Evolutionary conservation across 2,888 invertebrate genomes (phyloP).

Genomic region (Ypsolopha scabrella): DNA sequence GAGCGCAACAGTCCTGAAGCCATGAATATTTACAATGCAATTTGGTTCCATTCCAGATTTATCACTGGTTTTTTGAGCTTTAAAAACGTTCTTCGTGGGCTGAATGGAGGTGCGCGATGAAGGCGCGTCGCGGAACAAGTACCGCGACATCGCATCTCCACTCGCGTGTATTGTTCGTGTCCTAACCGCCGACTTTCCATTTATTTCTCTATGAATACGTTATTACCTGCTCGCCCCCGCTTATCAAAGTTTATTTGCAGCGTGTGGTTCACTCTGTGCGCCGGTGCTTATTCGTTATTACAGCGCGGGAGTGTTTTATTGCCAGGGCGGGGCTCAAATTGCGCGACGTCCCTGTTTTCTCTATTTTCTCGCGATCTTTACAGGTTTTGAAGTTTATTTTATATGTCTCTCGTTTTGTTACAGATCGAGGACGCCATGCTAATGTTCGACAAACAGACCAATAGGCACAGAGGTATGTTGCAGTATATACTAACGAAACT

Average conservation of each 20-base stretch:
- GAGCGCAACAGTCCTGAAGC: slow-evolving; percentile 3
- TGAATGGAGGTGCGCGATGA: slow-evolving; percentile 41
- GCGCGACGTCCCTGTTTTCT: slow-evolving; percentile 58
- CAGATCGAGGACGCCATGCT: slow-evolving; percentile 99
- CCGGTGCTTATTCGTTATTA: slow-evolving; percentile 70
- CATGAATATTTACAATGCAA: slow-evolving; percentile 64
- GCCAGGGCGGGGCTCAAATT: slow-evolving; percentile 61
- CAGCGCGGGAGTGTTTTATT: slow-evolving; percentile 68
- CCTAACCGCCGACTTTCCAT: slow-evolving; percentile 70
- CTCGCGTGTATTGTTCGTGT: slow-evolving; percentile 60
- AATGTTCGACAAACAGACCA: slow-evolving; percentile 99
- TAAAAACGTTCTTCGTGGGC: slow-evolving; percentile 51
- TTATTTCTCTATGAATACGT: slow-evolving; percentile 72
- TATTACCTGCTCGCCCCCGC: slow-evolving; percentile 70
- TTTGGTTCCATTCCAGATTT: slow-evolving; percentile 56
- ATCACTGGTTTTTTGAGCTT: slow-evolving; percentile 48
- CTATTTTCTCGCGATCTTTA: slow-evolving; percentile 45
- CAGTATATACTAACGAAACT: no score
- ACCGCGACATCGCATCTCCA: slow-evolving; percentile 58
- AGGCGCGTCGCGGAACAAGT: slow-evolving; percentile 23
- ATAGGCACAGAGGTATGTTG: slow-evolving; percentile 96
- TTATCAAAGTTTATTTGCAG: slow-evolving; percentile 71
- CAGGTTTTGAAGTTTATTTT: slow-evolving; percentile 48
- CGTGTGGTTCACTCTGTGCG: slow-evolving; percentile 69
- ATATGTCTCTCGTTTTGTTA: slow-evolving; percentile 68